Base-by-base conservation (phyloP, 2,797 vertebrate species). In the Holocentrus rufus region DNA sequence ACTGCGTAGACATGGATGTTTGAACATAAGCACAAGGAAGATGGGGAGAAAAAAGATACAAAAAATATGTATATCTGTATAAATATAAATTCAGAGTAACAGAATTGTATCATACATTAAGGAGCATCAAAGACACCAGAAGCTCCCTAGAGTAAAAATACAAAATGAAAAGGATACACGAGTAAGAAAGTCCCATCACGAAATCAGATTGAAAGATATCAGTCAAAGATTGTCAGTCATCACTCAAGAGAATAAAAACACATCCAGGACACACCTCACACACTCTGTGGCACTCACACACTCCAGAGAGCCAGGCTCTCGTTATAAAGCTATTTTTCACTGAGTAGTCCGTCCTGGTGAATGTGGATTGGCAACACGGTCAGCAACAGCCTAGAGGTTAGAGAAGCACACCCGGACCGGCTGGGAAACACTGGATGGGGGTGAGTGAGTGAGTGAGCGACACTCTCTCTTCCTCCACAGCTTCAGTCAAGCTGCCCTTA, bases 21-120 rank as follows among this genome's bases (percentile, higher is more conserved):
- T 88, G 77, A 92, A 92, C 84, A 87, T 90, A 88, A 93, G 91
- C 90, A 92, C 87, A 84, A 80, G 85, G 83, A 82, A 89, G 86
- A 77, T 65, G 81, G 78, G 86, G 79, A 74, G 65, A 66, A 69
- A 59, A 82, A 87, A 87, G 84, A 92, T 93, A 94, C 90, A 93
- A 95, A 94, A 95, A 94, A 94, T 93, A 94, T 92, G 90, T 91
- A 90, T 92, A 93, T 93, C 89, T 93, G 92, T 94, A 93, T 93
- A 94, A 94, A 94, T 94, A 94, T 93, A 93, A 91, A 89, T 90
- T 93, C 87, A 94, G 88, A 93, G 90, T 91, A 94, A 93, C 90
- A 92, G 86, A 88, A 77, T 87, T 91, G 87, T 90, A 92, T 93
- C 85, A 92, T 85, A 94, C 91, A 92, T 88, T 79, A 90, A 93